Evolutionary conservation across 1,140 invertebrate species (phyloP).

Genomic region (Periplaneta americana): DNA sequence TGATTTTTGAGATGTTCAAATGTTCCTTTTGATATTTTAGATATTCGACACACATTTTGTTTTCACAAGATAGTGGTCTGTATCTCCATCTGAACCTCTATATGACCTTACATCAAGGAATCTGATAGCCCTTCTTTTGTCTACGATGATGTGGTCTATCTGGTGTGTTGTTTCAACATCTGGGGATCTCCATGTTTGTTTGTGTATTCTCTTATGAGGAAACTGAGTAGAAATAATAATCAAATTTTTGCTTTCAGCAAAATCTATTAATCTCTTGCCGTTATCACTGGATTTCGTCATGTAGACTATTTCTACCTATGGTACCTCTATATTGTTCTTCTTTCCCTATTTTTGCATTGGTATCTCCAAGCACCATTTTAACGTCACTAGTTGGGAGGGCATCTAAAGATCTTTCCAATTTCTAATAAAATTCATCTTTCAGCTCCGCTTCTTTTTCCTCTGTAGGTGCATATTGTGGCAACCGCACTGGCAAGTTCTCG

Average conservation of each 20-base stretch:
- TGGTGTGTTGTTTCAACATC: neutral
- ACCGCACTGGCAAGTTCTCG: too few species aligned
- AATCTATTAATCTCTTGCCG: neutral
- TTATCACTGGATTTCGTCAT: neutral
- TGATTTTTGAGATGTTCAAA: neutral
- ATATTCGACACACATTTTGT: neutral
- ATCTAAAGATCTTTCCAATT: too few species aligned
- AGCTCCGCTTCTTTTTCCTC: too few species aligned
- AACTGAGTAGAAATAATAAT: neutral
- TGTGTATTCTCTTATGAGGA: neutral
- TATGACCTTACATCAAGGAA: neutral
- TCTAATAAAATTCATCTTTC: too few species aligned
- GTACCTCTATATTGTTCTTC: too few species aligned
- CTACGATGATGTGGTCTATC: neutral
- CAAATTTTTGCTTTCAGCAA: neutral
- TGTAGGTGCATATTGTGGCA: too few species aligned
- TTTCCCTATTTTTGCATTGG: too few species aligned
- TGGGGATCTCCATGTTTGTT: neutral
- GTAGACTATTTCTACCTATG: too few species aligned
- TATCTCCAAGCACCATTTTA: too few species aligned
- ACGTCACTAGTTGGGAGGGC: too few species aligned
- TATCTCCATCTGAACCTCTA: too few species aligned
- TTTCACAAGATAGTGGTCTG: neutral
- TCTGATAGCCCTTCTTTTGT: neutral
- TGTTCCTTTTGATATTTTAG: neutral